Conservation (phyloP, 2,888 invertebrate genomes). For the Nomada lathburiana region DNA sequence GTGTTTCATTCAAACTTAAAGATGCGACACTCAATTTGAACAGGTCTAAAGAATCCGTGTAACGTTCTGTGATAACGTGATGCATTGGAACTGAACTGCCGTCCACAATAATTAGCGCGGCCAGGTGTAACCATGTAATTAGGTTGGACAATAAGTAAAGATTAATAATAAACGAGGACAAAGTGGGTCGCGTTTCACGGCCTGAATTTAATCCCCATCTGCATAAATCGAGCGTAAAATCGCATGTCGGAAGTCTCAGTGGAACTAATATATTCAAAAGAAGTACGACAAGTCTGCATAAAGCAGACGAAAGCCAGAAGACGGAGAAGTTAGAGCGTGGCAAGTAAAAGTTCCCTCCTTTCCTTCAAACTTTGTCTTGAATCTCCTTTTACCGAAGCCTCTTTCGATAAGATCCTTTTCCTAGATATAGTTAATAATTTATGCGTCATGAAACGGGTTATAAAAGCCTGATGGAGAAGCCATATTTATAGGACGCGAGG, state of each 20-base stretch:
- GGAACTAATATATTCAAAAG: conserved; percentile 47
- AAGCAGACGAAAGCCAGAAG: conserved; percentile 22
- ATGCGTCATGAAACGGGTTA: conserved; percentile 37
- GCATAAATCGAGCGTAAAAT: conserved; percentile 40
- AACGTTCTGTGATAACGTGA: not conserved
- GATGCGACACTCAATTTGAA: too few species aligned
- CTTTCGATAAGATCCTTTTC: conserved; percentile 19
- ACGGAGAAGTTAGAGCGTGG: not conserved
- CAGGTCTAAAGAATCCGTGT: not conserved
- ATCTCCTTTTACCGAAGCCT: conserved; percentile 39
- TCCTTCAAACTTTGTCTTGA: conserved; percentile 39
- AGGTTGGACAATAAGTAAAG: not conserved
- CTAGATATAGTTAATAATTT: conserved; percentile 36
- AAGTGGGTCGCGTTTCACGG: conserved; percentile 3
- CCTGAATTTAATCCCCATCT: conserved; percentile 22
- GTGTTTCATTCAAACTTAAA: too few species aligned
- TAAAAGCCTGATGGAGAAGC: conserved; percentile 12
- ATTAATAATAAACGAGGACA: not conserved
- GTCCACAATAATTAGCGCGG: not conserved
- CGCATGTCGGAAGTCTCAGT: conserved; percentile 33
- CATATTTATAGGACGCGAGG: not conserved
- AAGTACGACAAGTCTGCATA: conserved; percentile 38
- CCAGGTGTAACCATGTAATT: not conserved
- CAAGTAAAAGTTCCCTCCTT: conserved; percentile 30
- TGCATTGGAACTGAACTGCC: not conserved